Percentiles rank a stretch among this genome's conserved stretches.
phyloP scores from a whole-genome alignment of 2,797 vertebrate genomes.

The Oreochromis mossambicus region DNA sequence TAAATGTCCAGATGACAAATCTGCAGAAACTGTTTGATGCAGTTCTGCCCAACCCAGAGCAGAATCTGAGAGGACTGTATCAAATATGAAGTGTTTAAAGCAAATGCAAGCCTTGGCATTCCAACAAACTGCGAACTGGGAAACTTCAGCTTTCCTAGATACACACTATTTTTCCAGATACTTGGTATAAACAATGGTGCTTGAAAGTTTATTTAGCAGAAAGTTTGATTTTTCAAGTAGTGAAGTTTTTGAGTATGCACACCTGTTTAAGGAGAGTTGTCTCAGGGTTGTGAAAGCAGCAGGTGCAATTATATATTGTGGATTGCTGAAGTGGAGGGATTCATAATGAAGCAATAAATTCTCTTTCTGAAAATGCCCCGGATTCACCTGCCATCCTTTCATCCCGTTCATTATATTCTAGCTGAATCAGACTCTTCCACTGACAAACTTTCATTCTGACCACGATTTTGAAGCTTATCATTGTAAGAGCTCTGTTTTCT shows the following conservation, averaged over 20 bases:
- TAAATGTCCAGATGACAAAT: not conserved
- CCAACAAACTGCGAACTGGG: not conserved
- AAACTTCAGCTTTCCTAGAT: not conserved
- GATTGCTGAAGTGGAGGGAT: not conserved
- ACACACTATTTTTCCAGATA: not conserved
- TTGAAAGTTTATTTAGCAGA: not conserved
- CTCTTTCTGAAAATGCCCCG: not conserved
- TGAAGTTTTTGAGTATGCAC: not conserved
- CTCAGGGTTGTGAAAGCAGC: not conserved
- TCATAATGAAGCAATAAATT: not conserved
- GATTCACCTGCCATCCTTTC: not conserved
- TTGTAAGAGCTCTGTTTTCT: not conserved
- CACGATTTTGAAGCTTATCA: rapidly evolving
- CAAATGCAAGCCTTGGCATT: not conserved
- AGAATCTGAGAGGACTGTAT: not conserved
- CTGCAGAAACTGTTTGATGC: not conserved
- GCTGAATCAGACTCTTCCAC: rapidly evolving
- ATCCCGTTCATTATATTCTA: not conserved
- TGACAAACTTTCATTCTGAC: not conserved
- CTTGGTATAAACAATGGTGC: not conserved
- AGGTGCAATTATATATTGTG: not conserved
- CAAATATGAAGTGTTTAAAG: not conserved
- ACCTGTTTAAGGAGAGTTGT: not conserved
- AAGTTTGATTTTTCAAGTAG: not conserved
- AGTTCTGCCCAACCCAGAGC: not conserved